phyloP scores from a whole-genome alignment of 2,888 invertebrate species.

The Xylota sylvarum region DNA sequence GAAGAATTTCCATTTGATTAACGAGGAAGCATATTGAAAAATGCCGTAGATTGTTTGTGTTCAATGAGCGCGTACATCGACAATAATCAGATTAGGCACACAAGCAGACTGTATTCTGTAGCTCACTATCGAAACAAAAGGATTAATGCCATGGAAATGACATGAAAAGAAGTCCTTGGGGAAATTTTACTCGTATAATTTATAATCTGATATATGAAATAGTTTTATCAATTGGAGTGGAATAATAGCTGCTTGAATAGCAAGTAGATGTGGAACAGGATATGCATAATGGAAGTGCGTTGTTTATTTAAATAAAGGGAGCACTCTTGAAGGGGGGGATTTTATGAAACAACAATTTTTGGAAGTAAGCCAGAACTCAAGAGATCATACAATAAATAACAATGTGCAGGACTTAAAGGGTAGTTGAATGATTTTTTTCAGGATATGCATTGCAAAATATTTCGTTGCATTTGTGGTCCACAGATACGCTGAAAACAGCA shows the following conservation, averaged over 20 bases:
- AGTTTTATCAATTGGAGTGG: slow-evolving; percentile 32
- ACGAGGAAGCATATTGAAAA: slow-evolving; percentile 7
- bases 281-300: not conserved
- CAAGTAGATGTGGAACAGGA: slow-evolving; percentile 4
- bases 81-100: slow-evolving; percentile 38
- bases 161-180: slow-evolving; percentile 32
- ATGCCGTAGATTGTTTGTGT: slow-evolving; percentile 24
- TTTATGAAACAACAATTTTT: not conserved
- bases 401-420: no score
- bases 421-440: no score
- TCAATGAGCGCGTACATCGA: slow-evolving; percentile 25
- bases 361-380: slow-evolving; percentile 12
- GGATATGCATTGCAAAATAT: no score
- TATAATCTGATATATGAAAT: slow-evolving; percentile 16
- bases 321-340: no score
- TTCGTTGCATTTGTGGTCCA: no score
- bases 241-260: slow-evolving; percentile 9
- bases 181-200: slow-evolving; percentile 8
- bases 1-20: slow-evolving; percentile 35
- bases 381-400: not conserved
- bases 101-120: not conserved
- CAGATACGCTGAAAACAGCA: no score
- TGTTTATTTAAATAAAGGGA: not conserved
- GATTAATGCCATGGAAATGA: slow-evolving; percentile 30
- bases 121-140: slow-evolving; percentile 20